Evolutionary conservation across 2,797 vertebrate species (phyloP).

Genomic region (Falco novaeseelandiae): DNA sequence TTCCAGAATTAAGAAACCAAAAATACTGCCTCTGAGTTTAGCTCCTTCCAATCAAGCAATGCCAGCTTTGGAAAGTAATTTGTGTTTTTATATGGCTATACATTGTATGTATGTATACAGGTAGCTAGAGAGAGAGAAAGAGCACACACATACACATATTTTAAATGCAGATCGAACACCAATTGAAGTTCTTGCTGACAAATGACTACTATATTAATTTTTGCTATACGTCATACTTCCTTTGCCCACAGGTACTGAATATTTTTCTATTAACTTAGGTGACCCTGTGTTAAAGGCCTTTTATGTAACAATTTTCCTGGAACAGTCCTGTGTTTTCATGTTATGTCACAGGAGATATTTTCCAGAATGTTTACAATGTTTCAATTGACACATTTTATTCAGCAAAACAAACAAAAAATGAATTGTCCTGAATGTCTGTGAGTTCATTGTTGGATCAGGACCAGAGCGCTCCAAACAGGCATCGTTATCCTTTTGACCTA

Average conservation of each 20-base stretch:
- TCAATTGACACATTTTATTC: background rate
- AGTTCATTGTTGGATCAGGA: background rate
- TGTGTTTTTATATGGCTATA: background rate
- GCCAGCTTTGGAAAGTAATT: background rate
- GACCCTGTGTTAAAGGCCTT: background rate
- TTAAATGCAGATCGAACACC: background rate
- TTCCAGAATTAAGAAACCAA: background rate
- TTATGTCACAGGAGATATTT: background rate
- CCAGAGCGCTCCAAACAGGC: background rate
- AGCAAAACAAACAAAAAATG: background rate
- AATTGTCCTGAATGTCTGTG: background rate
- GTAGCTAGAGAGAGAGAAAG: background rate
- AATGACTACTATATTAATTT: background rate
- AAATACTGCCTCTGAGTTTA: background rate
- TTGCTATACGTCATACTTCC: background rate
- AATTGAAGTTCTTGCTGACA: background rate
- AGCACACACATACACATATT: background rate
- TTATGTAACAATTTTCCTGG: background rate
- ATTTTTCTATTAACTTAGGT: background rate
- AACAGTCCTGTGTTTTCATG: background rate
- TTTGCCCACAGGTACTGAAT: background rate
- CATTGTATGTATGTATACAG: background rate
- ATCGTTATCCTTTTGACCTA: background rate
- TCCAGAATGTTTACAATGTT: background rate
- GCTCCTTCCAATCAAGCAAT: background rate